Evolutionary conservation across 2,113 vertebrate species (phyloP), one percentile per base, ranked within the genome.

Genomic region (Triplophysa siluroides): DNA sequence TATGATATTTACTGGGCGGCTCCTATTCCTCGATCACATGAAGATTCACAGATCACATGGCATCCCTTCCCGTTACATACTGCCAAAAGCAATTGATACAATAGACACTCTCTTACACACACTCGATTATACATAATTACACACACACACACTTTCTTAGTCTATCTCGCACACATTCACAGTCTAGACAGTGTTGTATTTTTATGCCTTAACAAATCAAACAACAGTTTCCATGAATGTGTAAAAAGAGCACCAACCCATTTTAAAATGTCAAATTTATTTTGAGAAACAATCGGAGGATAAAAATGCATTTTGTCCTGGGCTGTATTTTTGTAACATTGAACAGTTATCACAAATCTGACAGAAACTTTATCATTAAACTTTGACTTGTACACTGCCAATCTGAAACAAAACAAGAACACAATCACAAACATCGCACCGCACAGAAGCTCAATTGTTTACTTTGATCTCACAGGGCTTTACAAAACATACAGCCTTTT

Each of bases 11-110:
- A 63, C 69, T 67, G 83, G 85, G 85, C 81, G 61, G 60, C 85
- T 89, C 83, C 85, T 91, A 83, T 88, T 87, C 87, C 82, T 86
- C 18, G 86, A 92, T 94, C 93, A 94, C 93, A 94, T 93, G 92
- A 90, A 93, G 86, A 86, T 83, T 83, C 74, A 85, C 56, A 9
- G 54, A 90, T 94, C 93, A 94, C 92, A 93, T 93, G 93, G 82
- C 84, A 85, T 73, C 50, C 78, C 63, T 84, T 60, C 62, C 74
- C 80, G 54, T 83, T 84, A 85, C 81, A 86, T 56, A 13, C 76
- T 80, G 33, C 81, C 80, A 83, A 85, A 68, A 85, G 80, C 45
- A 71, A 83, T 8, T 18, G n/a, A 45, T 23, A 38, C 60, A 69
- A 19, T 24, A 67, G 24, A 54, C 33, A 24, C 45, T 50, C 24